Conservation (phyloP, 2,888 invertebrate species). For the Eubasilissa splendida region DNA sequence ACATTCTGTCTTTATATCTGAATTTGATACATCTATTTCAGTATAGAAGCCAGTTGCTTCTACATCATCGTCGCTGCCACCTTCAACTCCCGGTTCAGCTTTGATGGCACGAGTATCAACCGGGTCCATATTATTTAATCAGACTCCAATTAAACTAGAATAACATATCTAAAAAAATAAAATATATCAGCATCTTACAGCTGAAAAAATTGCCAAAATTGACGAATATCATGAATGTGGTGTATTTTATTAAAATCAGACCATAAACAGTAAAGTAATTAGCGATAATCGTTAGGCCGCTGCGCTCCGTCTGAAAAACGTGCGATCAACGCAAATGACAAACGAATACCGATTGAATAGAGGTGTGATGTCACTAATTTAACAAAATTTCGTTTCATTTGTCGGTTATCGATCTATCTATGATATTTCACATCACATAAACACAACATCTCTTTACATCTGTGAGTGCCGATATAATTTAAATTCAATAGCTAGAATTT, state of each 20-base stretch:
- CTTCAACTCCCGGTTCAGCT: not conserved
- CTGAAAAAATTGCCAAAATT: not conserved
- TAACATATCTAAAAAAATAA: too few species aligned
- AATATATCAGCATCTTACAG: not conserved
- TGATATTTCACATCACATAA: too few species aligned
- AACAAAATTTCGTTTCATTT: too few species aligned
- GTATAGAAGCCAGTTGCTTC: not conserved
- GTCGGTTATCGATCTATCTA: too few species aligned
- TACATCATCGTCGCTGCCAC: not conserved
- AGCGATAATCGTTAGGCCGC: too few species aligned
- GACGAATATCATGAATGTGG: not conserved
- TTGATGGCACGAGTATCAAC: not conserved
- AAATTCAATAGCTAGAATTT: too few species aligned
- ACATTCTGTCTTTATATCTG: not conserved
- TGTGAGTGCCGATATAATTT: too few species aligned
- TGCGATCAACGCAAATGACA: too few species aligned
- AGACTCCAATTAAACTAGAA: not conserved
- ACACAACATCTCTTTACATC: too few species aligned
- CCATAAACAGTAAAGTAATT: not conserved
- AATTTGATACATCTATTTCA: not conserved
- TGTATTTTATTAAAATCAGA: not conserved
- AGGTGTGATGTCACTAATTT: too few species aligned
- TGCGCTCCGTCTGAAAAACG: too few species aligned
- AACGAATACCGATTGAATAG: too few species aligned
- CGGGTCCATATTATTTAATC: not conserved